Base-by-base conservation (phyloP, 2,113 vertebrate species). In the Symphodus melops region DNA sequence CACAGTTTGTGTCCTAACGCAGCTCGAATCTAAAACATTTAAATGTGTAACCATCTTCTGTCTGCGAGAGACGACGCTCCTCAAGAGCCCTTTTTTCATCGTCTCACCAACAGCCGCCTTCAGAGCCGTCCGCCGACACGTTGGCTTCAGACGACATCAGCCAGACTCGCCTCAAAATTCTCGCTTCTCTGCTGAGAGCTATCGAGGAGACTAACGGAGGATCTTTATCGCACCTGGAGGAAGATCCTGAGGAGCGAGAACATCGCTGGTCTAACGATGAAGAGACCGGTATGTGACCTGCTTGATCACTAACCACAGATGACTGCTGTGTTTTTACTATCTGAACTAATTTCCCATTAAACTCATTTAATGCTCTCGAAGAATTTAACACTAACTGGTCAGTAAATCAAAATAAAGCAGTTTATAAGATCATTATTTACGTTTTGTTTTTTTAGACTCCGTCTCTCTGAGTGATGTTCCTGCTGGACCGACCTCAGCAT, bases 131-230 rank as follows among this genome's bases (percentile, higher is more conserved):
- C 19, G 13, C 41, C 39, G 76, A 67, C 9, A 79, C 54, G 57
- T 68, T 66, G 14, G 41, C 25, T 49, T 72, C 81, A 28, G 76
- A 92, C 42, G 48, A 41, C 28, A 60, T 83, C 33, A 67, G 66
- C 16, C 71, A 82, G 21, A 75, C 79, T 10, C 89, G 90, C 10
- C 68, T 88, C 20, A 54, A 39, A 54, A 75, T 94, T 20, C 91
- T 93, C 25, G 86, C 86, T 7, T 82, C 92, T 6, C 75, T 93
- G 55, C 73, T 92, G 21, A 90, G 65, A 80, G 92, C 79, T 4
- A 82, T 90, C 5, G 86, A 88, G 79, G 83, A 87, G 14, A 89
- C 86, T 0, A 76, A 76, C 0, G 68, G 83, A 41, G 88, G 66
- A 46, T 78, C 46, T 19, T 66, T 89, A 0, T 75, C 81, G 4